A percentile compares a stretch with the other conserved stretches of the same genome.
These are phyloP conservation scores for Cotesia vestalis DNA, from an alignment of 1,140 invertebrate genomes.

Conservation along the genomic window DNA sequence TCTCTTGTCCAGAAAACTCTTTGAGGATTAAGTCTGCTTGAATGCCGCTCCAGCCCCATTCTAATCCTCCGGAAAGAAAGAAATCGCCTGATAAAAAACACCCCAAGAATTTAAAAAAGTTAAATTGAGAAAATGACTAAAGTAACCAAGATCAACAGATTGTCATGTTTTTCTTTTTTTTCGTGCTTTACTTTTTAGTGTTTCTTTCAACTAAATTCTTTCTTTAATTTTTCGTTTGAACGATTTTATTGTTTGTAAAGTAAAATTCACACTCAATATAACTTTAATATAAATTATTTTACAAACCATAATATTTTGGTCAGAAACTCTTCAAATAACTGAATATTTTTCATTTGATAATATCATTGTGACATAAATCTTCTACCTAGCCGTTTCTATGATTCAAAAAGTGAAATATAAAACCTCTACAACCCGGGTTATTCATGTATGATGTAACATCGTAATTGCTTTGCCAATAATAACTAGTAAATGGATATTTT, in stretches of 20 bases:
- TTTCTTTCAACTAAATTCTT: background rate
- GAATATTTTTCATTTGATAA: too few relatives aligned
- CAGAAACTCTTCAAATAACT: too few relatives aligned
- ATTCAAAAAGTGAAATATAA: background rate
- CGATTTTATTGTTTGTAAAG: too few relatives aligned
- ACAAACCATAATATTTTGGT: too few relatives aligned
- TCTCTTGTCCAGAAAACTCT: too few relatives aligned
- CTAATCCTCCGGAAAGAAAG: too few relatives aligned
- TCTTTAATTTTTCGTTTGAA: background rate
- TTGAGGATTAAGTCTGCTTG: too few relatives aligned
- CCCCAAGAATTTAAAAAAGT: background rate
- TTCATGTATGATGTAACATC: background rate
- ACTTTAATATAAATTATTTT: too few relatives aligned
- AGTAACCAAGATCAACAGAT: slow-evolving; percentile 11
- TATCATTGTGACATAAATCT: too few relatives aligned
- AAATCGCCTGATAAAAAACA: background rate
- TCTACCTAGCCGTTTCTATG: too few relatives aligned
- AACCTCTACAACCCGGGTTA: background rate
- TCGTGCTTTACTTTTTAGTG: background rate
- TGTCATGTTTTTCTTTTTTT: background rate
- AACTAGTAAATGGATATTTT: slow-evolving; percentile 22
- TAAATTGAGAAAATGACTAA: background rate
- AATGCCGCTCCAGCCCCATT: too few relatives aligned
- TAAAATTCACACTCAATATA: too few relatives aligned
- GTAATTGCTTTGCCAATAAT: slow-evolving; percentile 37